A percentile compares a stretch with the other conserved stretches of the same genome.
phyloP scores from a whole-genome alignment of 2,113 vertebrate species.

The mouse (Mus musculus) region GRCm39 chr3:38994001-38994500 shows the following conservation, averaged over 20 bases:
- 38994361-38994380: not conserved
- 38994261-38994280: not conserved
- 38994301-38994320: not conserved
- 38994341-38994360: no score
- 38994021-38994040: not conserved
- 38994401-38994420: not conserved
- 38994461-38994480: not conserved
- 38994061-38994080: slow-evolving; percentile 12
- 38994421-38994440: not conserved
- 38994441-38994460: not conserved
- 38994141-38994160: not conserved
- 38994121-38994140: not conserved
- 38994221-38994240: not conserved
- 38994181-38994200: not conserved
- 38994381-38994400: not conserved
- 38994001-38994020: not conserved
- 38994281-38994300: not conserved
- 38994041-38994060: not conserved
- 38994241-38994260: not conserved
- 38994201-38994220: not conserved
- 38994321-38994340: accelerated
- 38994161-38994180: not conserved
- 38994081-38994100: not conserved
- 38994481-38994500: not conserved
- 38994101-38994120: not conserved